Evolutionary conservation across 2,888 invertebrate genomes (phyloP).

Genomic region (Tetragnatha montana): DNA sequence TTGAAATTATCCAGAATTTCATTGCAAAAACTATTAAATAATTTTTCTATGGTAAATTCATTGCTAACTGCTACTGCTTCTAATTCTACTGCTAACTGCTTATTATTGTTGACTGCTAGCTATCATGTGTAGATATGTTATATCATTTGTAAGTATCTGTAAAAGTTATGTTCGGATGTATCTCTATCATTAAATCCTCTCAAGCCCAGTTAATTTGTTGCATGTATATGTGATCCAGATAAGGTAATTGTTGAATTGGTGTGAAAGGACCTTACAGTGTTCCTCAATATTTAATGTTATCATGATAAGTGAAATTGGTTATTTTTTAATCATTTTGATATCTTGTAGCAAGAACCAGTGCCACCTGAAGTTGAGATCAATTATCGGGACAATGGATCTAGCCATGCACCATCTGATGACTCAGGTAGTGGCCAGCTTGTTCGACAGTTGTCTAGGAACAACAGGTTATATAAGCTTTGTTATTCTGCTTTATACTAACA

Average conservation of each 20-base stretch:
- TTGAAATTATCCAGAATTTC: too few species aligned
- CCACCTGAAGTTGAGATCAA: slow-evolving; percentile 44
- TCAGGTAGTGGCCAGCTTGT: slow-evolving; percentile 25
- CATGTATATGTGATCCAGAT: not conserved
- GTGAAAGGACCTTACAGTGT: not conserved
- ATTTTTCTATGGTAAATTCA: too few species aligned
- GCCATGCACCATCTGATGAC: slow-evolving; percentile 31
- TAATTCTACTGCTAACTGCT: too few species aligned
- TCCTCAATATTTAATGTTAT: not conserved
- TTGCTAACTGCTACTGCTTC: too few species aligned
- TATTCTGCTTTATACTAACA: not conserved
- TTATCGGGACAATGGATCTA: slow-evolving; percentile 52
- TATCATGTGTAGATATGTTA: too few species aligned
- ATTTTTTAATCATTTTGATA: not conserved
- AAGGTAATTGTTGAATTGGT: not conserved
- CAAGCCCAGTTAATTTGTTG: too few species aligned
- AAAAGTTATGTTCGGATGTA: too few species aligned
- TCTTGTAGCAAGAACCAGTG: slow-evolving; percentile 35
- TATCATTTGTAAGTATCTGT: too few species aligned
- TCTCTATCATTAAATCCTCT: too few species aligned
- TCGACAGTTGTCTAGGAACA: slow-evolving; percentile 12
- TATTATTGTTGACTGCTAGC: too few species aligned
- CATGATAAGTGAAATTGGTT: not conserved
- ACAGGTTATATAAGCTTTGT: slow-evolving; percentile 15
- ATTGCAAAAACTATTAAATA: too few species aligned